These are phyloP conservation scores for Charadrius vociferus DNA, from an alignment of 2,113 vertebrate genomes.

Conservation along the genomic window DNA sequence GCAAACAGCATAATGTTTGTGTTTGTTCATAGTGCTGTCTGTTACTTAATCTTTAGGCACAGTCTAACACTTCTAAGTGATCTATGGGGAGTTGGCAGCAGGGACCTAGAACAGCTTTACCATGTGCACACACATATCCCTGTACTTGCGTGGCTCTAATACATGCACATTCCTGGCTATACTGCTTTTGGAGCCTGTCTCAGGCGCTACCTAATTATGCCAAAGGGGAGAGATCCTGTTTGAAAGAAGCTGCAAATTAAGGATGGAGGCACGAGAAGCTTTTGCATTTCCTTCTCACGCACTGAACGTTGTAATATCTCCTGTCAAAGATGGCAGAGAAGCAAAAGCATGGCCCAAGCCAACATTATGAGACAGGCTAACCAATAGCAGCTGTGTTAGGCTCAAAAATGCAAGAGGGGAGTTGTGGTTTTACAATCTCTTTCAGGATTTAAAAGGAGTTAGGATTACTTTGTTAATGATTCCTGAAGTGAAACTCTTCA, in stretches of 20 bases:
- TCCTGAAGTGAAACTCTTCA: background rate
- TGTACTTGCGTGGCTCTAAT: background rate
- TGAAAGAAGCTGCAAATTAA: background rate
- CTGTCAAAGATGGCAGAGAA: background rate
- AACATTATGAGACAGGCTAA: background rate
- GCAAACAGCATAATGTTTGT: background rate
- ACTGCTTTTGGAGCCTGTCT: background rate
- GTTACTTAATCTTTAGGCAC: background rate
- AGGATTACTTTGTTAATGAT: background rate
- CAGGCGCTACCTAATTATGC: background rate
- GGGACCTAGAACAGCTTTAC: background rate
- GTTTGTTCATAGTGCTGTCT: background rate
- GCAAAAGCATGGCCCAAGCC: background rate
- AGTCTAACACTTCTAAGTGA: background rate
- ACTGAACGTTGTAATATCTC: background rate
- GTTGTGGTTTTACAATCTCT: background rate
- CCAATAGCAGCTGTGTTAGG: background rate
- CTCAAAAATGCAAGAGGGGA: background rate
- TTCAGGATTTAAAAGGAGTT: background rate
- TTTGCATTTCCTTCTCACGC: background rate
- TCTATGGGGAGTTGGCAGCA: background rate
- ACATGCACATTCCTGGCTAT: background rate
- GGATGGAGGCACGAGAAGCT: background rate
- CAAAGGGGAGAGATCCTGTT: background rate
- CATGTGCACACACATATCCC: fast-evolving